Base-by-base conservation (phyloP, 2,113 vertebrate genomes). In the Nyctereutes procyonoides region DNA sequence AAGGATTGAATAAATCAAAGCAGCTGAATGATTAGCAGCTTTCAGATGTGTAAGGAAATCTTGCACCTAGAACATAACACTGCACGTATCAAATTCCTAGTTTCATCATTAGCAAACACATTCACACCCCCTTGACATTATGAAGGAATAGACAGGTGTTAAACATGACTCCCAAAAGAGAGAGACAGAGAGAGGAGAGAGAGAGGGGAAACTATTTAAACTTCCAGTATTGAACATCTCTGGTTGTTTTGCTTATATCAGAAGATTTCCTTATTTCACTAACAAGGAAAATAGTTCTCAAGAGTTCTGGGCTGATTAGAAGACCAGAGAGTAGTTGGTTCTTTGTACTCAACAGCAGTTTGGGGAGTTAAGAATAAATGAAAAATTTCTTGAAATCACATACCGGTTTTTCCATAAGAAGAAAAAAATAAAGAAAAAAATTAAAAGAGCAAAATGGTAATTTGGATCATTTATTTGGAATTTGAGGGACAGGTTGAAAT, bases 381-480 rank as follows among this genome's bases (percentile, higher is more conserved):
- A 43, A 48, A 26, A 6, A 82, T 81, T 69, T 63, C 14, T 16
- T 94, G 48, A 90, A 76, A 77, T 51, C 12, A n/a, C 2, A 43
- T 30, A 9, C 6, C 20, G 88, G 1, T 53, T 73, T 79, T 82
- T 20, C n/a, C n/a, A 28, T 32, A 73, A 88, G 14, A 77, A 24
- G 58, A 62, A 81, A 81, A 92, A n/a, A 73, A 43, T 17, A 69
- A 62, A 13, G 10, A 26, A 53, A 9, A 71, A 35, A 67, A n/a
- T 17, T 38, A 69, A 93, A 71, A 30, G 19, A 32, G 7, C 20
- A 81, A 94, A 94, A 88, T 97, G 53, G 24, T 16, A 6, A 69
- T 92, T 83, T 80, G 16, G 87, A 12, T 76, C 28, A 62, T 71
- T 83, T 87, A 38, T 62, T 92, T 80, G 56, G 76, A 97, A 95